Base-by-base conservation (phyloP, 2,888 invertebrate species). In the Eustalomyia histrio region DNA sequence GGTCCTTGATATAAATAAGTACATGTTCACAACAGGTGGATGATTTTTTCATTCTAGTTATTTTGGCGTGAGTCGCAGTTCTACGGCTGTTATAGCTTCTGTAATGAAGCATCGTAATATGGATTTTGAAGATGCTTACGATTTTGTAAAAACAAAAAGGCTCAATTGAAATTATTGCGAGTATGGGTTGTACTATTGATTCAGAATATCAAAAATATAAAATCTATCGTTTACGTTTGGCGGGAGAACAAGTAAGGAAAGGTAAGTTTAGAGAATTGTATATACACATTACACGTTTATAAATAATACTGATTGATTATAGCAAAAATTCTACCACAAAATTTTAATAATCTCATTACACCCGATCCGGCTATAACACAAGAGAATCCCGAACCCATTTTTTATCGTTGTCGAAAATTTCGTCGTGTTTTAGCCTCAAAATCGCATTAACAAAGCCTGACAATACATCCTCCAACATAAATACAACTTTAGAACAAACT, bases 31-130 rank as follows among this genome's bases (percentile, higher is more conserved):
- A n/a, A n/a, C n/a, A n/a, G n/a, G 16, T 21, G 21, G 21, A 43
- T 10, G 3, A 18, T 33, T 53, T 73, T 67, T 71, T 29, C 7
- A 43, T 55, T 24, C 21, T 89, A 96, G 95, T 90, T 96, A 96
- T 89, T 97, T 95, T 86, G 98, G 98, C 14, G 95, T 97, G 3
- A 98, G 97, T 0, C 93, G 98, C 68, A 97, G 97, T 88, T 96
- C 97, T 0, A 95, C 97, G 0, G 92, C 97, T 3, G 95, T 97
- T 0, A 94, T 97, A 74, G 97, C 96, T 0, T 97, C 95, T 88
- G 90, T 97, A 12, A 98, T 98, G 98, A 95, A 95, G 87, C 96
- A 95, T 85, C 93, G 96, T 87, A 91, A 93, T n/a, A 89, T 96
- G 55, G 93, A 93, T 75, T 95, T 94, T 84, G 92, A 93, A 43